phyloP scores from a whole-genome alignment of 2,113 vertebrate genomes.

The Poeciliopsis retropinna region DNA sequence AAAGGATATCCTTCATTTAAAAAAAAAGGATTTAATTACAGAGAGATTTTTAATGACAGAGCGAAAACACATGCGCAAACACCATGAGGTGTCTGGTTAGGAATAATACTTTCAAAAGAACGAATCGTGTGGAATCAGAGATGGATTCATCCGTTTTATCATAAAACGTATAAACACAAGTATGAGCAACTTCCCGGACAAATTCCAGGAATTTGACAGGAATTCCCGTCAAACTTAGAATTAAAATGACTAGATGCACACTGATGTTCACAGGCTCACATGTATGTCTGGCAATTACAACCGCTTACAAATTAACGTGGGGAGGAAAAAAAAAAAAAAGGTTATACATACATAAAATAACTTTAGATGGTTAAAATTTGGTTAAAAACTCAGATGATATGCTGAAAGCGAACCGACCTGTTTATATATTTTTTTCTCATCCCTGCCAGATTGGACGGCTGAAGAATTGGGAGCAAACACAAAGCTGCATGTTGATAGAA shows the following conservation, averaged over 20 bases:
- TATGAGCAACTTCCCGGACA: too few species aligned
- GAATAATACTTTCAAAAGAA: too few species aligned
- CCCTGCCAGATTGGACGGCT: conserved; percentile 15
- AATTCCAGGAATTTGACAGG: not conserved
- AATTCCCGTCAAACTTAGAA: not conserved
- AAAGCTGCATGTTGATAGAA: conserved; percentile 38
- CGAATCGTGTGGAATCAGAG: too few species aligned
- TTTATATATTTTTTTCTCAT: conserved; percentile 7
- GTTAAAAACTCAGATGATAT: not conserved
- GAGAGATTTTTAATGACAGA: too few species aligned
- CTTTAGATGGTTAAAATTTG: not conserved
- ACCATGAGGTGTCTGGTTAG: too few species aligned
- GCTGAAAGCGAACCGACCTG: not conserved
- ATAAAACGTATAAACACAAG: too few species aligned
- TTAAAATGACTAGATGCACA: not conserved
- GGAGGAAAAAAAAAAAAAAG: too few species aligned
- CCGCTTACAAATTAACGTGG: not conserved
- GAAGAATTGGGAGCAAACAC: conserved; percentile 22
- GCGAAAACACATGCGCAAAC: too few species aligned
- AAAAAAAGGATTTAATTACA: too few species aligned
- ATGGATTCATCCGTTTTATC: too few species aligned
- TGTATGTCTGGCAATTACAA: not conserved
- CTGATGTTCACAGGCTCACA: not conserved
- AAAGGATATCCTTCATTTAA: too few species aligned
- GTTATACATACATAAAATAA: not conserved